Evolutionary conservation across 64 coral and sea anemone species (phyloP), one percentile per base, ranked within the genome.

Genomic region (Dendronephthya gigantea): DNA sequence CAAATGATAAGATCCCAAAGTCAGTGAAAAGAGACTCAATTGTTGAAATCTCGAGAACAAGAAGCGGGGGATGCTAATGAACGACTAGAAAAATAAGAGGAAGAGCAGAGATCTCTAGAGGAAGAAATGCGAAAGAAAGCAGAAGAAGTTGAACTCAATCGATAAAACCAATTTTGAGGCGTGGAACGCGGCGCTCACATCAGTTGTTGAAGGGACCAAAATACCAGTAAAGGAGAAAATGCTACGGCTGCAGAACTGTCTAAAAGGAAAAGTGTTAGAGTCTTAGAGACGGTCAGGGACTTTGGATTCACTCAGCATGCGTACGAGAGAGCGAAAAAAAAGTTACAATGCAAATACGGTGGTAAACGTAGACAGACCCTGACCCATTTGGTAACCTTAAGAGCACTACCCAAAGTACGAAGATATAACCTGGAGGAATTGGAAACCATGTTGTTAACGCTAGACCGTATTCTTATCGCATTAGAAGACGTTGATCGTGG

Each of bases 121-220:
- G n/a, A n/a, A n/a, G n/a, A n/a, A n/a, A n/a, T n/a, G n/a, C n/a
- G n/a, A n/a, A n/a, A n/a, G n/a, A n/a, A n/a, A n/a, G n/a, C n/a
- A n/a, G n/a, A n/a, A n/a, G n/a, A n/a, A n/a, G n/a, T n/a, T 74
- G 68, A 74, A 25, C n/a, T 74, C 12, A 70, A 70, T 70, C 66
- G 83, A 89, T 68, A 92, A 92, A 89, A 68, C 83, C 39, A 40
- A 86, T 39, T 90, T 85, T 32, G 74, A 90, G 29, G 31, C 84
- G 38, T 90, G 89, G 89, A 90, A 82, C 25, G 69, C 83, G 13
- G 68, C 83, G 2, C 88, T 92, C 50, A 89, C 88, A 69, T 89
- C 83, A 23, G 55, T 88, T 31, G 66, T 70, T 19, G 66, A 70
- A 9, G 66, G 25, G 66, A 31, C 66, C 6, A 31, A 70, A 9